Evolutionary conservation across 2,113 vertebrate species (phyloP), one percentile per base, ranked within the genome.

Genomic region (Glaucomys volans): DNA sequence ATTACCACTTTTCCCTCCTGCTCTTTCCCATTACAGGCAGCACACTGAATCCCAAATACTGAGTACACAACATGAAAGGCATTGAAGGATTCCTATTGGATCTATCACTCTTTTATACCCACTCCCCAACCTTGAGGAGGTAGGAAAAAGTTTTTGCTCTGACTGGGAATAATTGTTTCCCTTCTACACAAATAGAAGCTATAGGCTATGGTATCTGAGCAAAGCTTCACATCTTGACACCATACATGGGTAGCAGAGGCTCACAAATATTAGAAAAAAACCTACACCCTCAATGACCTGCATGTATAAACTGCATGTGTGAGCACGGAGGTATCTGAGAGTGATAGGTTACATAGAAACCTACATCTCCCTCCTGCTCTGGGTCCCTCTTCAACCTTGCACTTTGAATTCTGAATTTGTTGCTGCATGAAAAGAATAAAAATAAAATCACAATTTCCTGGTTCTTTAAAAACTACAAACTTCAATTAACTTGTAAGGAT

Each of bases 211-310:
- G 3, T 66, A 5, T 26, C 47, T 22, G 7, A 96, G 26, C 44
- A 92, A 92, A 90, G 24, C 8, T n/a, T 62, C 26, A 52, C 30
- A 35, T 75, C n/a, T 24, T 40, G 1, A 14, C n/a, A 87, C 13
- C 14, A 84, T 18, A 44, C 14, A 90, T 14, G 13, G 24, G 10
- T 83, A 79, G 2, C 72, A 54, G n/a, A 62, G 13, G 35, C 35
- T 87, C 62, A 83, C 64, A 87, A 86, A 93, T 90, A 62, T 37
- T 30, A 94, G 69, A 52, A 74, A 74, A 94, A n/a, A n/a, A 54
- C 18, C 77, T 12, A 77, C 32, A 66, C 77, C 32, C 10, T 32
- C 12, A 57, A 62, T 2, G 6, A 8, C 37, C 47, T 66, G 16
- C 30, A 14, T 59, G 57, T 54, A 28, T 26, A 17, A 89, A 71